Percentiles rank a stretch among this genome's conserved stretches.
Conservation (phyloP, 64 coral and sea anemone species). For the Stichodactyla mertensii region DNA sequence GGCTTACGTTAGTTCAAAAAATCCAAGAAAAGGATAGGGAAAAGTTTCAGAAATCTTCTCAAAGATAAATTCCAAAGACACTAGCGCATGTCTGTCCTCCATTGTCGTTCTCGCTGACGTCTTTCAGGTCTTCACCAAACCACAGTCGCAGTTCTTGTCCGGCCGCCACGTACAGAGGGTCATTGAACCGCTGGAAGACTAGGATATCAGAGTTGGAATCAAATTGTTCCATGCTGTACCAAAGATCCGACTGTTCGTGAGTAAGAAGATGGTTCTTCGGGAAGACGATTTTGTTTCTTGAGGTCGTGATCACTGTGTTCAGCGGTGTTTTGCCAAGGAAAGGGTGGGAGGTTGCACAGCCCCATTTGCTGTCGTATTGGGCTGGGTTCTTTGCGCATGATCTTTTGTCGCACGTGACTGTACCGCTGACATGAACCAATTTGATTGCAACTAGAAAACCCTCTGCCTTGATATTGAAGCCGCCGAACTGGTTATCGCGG, state of each 20-base stretch:
- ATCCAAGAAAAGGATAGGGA: neutral
- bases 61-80: neutral
- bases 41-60: neutral
- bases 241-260: neutral
- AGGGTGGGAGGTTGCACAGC: constrained; percentile 14
- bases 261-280: neutral
- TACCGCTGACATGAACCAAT: constrained; percentile 2
- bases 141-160: constrained; percentile 22
- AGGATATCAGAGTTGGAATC: constrained; percentile 7
- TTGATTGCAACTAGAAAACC: constrained; percentile 26
- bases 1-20: neutral
- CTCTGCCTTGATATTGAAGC: neutral
- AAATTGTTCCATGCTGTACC: constrained; percentile 16
- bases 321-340: neutral
- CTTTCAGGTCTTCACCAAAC: constrained; percentile 22
- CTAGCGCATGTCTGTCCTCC: neutral
- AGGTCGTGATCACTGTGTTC: constrained; percentile 7
- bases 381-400: neutral
- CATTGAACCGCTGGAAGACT: neutral
- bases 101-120: neutral
- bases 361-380: constrained; percentile 21
- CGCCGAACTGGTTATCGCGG: neutral
- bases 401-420: constrained; percentile 6
- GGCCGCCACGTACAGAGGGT: constrained; percentile 12
- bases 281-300: constrained; percentile 20